Percentiles rank a stretch among this genome's conserved stretches.
These are phyloP conservation scores for Pocillopora verrucosa DNA, from an alignment of 64 coral and sea anemone genomes.

Conservation along the genomic window DNA sequence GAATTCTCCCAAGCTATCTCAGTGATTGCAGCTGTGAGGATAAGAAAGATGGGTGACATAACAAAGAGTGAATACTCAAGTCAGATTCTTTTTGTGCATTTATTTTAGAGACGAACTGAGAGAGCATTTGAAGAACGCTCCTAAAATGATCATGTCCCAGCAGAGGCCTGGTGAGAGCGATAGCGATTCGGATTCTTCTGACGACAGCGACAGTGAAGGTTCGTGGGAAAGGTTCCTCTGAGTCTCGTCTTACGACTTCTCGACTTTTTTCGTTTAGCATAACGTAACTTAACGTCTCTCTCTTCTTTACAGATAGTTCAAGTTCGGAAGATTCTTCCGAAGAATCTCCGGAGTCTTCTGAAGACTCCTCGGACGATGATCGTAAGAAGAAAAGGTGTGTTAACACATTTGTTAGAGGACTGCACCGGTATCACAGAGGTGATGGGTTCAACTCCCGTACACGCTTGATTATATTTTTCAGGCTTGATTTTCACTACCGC, in stretches of 20 bases:
- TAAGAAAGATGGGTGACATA: too few relatives aligned
- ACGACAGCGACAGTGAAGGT: constrained; percentile 69
- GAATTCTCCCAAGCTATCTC: too few relatives aligned
- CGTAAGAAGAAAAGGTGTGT: constrained; percentile 20
- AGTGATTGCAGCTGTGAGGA: too few relatives aligned
- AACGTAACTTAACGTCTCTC: too few relatives aligned
- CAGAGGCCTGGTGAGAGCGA: constrained; percentile 69
- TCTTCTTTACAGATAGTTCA: constrained; percentile 8
- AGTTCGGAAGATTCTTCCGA: constrained; percentile 33
- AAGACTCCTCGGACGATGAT: constrained; percentile 37
- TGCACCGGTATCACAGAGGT: too few relatives aligned
- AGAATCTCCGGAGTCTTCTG: constrained; percentile 30
- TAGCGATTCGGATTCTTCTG: constrained; percentile 60
- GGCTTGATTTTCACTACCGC: too few relatives aligned
- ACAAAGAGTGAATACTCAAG: not conserved
- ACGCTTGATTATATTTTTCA: too few relatives aligned
- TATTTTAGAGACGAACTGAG: constrained; percentile 86
- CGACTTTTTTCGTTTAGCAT: not conserved
- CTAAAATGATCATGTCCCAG: constrained; percentile 89
- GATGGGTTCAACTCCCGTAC: too few relatives aligned
- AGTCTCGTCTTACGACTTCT: not conserved
- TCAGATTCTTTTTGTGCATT: not conserved
- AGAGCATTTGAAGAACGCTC: constrained; percentile 95
- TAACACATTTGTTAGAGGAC: too few relatives aligned
- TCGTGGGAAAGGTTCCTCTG: not conserved